Evolutionary conservation across 1,140 invertebrate species (phyloP).

Genomic region (Augochlora pura): DNA sequence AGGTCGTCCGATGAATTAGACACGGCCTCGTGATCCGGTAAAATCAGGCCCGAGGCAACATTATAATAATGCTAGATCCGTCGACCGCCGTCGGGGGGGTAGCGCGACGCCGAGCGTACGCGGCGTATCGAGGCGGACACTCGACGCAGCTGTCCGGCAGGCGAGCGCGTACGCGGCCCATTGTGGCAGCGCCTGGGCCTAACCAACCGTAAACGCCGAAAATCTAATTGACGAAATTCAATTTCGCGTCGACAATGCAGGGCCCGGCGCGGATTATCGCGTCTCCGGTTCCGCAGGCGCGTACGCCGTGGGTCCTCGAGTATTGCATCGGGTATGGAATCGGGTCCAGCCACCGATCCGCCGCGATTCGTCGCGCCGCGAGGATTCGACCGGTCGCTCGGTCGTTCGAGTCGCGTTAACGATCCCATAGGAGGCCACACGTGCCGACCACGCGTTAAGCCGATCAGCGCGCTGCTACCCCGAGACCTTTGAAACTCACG

Average conservation of each 20-base stretch:
- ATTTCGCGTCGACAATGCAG: conserved; percentile 76
- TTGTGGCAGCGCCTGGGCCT: conserved; percentile 60
- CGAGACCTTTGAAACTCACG: too few species aligned
- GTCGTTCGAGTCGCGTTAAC: conserved; percentile 41
- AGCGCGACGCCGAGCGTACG: conserved; percentile 23
- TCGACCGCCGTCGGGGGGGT: conserved; percentile 27
- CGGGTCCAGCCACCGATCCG: conserved; percentile 34
- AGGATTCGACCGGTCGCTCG: conserved; percentile 47
- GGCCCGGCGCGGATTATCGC: conserved; percentile 49
- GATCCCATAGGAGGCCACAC: conserved; percentile 1
- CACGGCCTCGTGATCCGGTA: conserved; percentile 72
- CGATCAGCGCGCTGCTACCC: conserved; percentile 20
- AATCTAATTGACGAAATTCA: conserved; percentile 79
- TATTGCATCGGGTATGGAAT: conserved; percentile 68
- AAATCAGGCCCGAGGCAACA: conserved; percentile 73
- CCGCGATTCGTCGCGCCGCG: conserved; percentile 49
- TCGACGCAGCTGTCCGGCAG: conserved; percentile 72
- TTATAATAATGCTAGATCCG: conserved; percentile 69
- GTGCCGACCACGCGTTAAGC: conserved; percentile 33
- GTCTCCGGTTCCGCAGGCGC: neutral
- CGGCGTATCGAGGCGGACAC: conserved; percentile 44
- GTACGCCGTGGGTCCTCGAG: conserved; percentile 61
- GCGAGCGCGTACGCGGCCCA: conserved; percentile 27
- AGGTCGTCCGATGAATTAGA: conserved; percentile 66
- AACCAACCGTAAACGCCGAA: conserved; percentile 78